These are phyloP conservation scores for Chionis minor DNA, from an alignment of 2,113 vertebrate species.

Conservation along the genomic window DNA sequence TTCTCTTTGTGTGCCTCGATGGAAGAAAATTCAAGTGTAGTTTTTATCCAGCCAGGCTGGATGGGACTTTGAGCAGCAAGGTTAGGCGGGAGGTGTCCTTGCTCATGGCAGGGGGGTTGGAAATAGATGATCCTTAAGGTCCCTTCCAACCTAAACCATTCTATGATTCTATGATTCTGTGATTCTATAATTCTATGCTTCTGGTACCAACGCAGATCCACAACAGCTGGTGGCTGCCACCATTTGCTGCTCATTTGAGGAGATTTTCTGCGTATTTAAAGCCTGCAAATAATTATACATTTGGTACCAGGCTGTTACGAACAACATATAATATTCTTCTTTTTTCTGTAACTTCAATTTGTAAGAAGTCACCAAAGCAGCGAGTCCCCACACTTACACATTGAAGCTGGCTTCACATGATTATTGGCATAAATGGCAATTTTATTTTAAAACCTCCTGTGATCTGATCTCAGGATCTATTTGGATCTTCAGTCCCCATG, in stretches of 20 bases:
- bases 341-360: not conserved
- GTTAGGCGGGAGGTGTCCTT: too few species aligned
- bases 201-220: not conserved
- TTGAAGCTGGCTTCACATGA: not conserved
- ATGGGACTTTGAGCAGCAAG: too few species aligned
- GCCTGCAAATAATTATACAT: not conserved
- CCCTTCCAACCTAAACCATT: too few species aligned
- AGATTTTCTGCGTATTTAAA: not conserved
- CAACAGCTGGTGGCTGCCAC: not conserved
- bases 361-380: not conserved
- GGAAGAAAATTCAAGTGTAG: not conserved
- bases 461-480: constrained; percentile 58
- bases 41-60: not conserved
- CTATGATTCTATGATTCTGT: too few species aligned
- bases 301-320: not conserved
- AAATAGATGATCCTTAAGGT: too few species aligned
- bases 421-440: constrained; percentile 18
- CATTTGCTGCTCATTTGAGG: not conserved
- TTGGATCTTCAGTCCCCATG: constrained; percentile 64
- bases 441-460: constrained; percentile 50
- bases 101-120: too few species aligned
- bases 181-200: not conserved
- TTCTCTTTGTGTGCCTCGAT: not conserved
- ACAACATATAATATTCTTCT: not conserved
- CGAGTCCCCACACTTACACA: not conserved